Percentiles rank a stretch among this genome's conserved stretches.
These are phyloP conservation scores for Physocephala rufipes DNA, from an alignment of 2,888 invertebrate genomes.

Conservation along the genomic window DNA sequence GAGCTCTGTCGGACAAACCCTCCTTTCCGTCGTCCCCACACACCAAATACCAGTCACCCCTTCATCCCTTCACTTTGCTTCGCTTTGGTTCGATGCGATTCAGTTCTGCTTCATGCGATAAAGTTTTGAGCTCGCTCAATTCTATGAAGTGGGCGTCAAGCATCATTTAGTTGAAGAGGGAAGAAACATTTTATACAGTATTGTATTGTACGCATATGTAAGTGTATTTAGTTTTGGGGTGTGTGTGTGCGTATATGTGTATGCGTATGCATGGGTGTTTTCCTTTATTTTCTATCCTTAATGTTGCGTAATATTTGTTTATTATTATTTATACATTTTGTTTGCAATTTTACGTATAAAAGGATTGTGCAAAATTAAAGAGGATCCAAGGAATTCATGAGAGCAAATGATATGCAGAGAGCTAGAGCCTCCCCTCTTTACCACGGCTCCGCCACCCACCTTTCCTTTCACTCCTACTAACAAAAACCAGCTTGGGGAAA, in stretches of 20 bases:
- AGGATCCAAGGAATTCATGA: conserved; percentile 47
- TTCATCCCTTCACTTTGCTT: no score
- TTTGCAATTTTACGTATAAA: conserved; percentile 56
- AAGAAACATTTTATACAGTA: no score
- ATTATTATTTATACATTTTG: conserved; percentile 47
- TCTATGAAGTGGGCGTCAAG: no score
- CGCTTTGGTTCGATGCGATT: conserved; percentile 34
- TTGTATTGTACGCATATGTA: neutral
- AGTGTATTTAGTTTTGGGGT: conserved; percentile 25
- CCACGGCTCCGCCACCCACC: neutral
- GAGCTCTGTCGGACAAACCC: no score
- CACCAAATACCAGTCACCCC: no score
- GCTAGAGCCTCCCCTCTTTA: no score
- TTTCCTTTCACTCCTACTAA: no score
- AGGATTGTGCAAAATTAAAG: conserved; percentile 52
- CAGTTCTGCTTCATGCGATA: neutral
- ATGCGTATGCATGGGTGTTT: conserved; percentile 23
- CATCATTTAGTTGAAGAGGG: no score
- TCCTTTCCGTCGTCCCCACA: no score
- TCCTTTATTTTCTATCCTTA: conserved; percentile 14
- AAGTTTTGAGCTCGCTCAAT: no score
- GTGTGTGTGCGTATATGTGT: conserved; percentile 11
- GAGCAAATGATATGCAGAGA: no score
- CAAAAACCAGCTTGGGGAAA: no score
- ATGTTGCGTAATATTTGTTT: conserved; percentile 34